Evolutionary conservation across 2,888 invertebrate genomes (phyloP), one percentile per base, ranked within the genome.

Genomic region (Piscicola geometra): DNA sequence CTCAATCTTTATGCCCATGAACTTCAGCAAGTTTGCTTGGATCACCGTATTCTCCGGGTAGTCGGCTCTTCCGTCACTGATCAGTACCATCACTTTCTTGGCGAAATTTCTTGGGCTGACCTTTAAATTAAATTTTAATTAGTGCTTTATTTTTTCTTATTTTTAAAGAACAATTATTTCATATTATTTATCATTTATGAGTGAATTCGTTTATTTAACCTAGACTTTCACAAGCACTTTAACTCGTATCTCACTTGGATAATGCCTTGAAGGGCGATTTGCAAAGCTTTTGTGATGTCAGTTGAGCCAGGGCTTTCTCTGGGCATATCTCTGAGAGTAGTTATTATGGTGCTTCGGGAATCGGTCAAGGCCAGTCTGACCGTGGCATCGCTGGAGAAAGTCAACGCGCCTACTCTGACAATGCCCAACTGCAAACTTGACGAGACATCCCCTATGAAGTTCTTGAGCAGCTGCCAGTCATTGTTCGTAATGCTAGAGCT

Each of bases 401-500:
- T 70, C 21, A 70, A 21, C 12, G 33, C 36, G 5, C 30, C 70
- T 12, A 70, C 47, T 28, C 70, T 70, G 18, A 56, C 60, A 15
- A 56, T 9, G 5, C 60, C 60, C n/a, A 56, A 5, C 3, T 36
- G 30, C 9, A 70, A n/a, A 3, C 28, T 25, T 47, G 25, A 15
- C 2, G 35, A 25, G 3, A 70, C 70, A 41, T 28, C 21, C 12
- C 9, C 41, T 2, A n/a, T 41, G 47, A 70, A 70, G n/a, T 70
- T n/a, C 28, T 70, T 70, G 30, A 70, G 25, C 15, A 25, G 15
- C 25, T 41, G 41, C 70, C 70, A 70, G 5, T 70, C 70, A 21
- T 36, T 21, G 25, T 70, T 47, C 36, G 5, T 41, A 21, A 70
- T 70, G 47, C 47, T 70, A 28, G 70, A 70, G 41, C 47, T 70